Evolutionary conservation across 92 coral and sea anemone genomes (phyloP).

Genomic region (Palythoa caribaeorum): DNA sequence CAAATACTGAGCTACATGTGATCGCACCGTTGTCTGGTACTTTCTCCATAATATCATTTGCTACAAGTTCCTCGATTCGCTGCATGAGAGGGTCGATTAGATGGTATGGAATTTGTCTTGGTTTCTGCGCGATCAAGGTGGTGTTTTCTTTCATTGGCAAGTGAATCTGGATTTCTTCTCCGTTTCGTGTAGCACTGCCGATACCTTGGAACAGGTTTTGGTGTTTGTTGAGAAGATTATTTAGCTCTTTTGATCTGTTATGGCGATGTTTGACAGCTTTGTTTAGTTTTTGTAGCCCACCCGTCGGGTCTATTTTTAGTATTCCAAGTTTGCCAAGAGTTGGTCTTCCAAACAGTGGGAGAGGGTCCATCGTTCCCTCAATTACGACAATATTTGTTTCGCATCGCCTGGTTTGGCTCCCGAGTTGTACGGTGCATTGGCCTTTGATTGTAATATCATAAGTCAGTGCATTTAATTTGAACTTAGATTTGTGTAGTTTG

Average conservation of each 20-base stretch:
- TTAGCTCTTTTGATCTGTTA: conserved; percentile 5
- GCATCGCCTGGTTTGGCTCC: conserved; percentile 34
- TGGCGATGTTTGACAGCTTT: background rate
- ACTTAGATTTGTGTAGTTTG: conserved; percentile 13
- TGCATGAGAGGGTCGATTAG: too few relatives aligned
- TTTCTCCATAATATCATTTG: conserved; percentile 47
- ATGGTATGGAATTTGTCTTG: too few relatives aligned
- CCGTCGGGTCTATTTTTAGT: too few relatives aligned
- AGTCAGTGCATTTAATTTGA: conserved; percentile 29
- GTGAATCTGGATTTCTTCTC: conserved; percentile 62
- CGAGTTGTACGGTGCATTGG: conserved; percentile 29
- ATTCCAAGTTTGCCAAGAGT: conserved; percentile 46
- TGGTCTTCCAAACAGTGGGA: conserved; percentile 47
- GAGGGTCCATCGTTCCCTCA: conserved; percentile 54
- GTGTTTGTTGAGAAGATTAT: conserved; percentile 42
- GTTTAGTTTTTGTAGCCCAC: too few relatives aligned
- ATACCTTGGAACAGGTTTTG: conserved; percentile 46
- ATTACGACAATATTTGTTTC: conserved; percentile 32
- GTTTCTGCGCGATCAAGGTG: conserved; percentile 62
- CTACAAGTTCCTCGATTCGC: too few relatives aligned
- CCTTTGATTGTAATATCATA: conserved; percentile 27
- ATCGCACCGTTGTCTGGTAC: conserved; percentile 62
- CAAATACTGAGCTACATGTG: conserved; percentile 68
- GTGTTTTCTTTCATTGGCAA: conserved; percentile 63
- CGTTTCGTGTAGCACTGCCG: conserved; percentile 64